A percentile compares a stretch with the other conserved stretches of the same genome.
These are phyloP conservation scores for Perdix hodgsoniae DNA, from an alignment of 2,797 vertebrate genomes.

Conservation along the genomic window DNA sequence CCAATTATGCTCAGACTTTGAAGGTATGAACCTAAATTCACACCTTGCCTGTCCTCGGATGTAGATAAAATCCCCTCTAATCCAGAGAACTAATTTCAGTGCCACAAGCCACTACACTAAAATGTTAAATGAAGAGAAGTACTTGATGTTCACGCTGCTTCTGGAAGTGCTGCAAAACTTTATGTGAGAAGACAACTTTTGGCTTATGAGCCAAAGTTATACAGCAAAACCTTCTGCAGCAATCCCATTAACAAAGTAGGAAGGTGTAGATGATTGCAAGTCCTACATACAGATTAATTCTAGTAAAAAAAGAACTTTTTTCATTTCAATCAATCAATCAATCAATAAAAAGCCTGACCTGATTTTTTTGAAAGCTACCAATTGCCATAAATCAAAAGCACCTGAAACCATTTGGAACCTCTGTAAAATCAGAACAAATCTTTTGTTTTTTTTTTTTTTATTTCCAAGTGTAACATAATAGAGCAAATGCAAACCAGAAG, in stretches of 20 bases:
- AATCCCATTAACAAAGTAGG: not conserved
- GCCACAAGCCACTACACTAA: not conserved
- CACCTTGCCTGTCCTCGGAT: not conserved
- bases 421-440: conserved; percentile 15
- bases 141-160: not conserved
- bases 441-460: conserved; percentile 23
- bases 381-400: not conserved
- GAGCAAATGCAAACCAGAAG: not conserved
- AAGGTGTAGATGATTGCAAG: not conserved
- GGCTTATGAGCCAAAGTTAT: not conserved
- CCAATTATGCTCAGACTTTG: not conserved
- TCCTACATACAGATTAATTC: not conserved
- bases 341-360: not conserved
- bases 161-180: not conserved
- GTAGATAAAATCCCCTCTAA: not conserved
- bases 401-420: not conserved
- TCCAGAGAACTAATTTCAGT: not conserved
- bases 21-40: not conserved
- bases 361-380: not conserved
- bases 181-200: not conserved
- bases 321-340: not conserved
- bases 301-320: not conserved
- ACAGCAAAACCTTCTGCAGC: not conserved
- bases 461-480: not conserved
- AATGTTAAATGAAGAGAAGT: not conserved